A percentile compares a stretch with the other conserved stretches of the same genome.
Evolutionary conservation across 2,113 vertebrate genomes (phyloP).

Genomic region (Rhinoderma darwinii): DNA sequence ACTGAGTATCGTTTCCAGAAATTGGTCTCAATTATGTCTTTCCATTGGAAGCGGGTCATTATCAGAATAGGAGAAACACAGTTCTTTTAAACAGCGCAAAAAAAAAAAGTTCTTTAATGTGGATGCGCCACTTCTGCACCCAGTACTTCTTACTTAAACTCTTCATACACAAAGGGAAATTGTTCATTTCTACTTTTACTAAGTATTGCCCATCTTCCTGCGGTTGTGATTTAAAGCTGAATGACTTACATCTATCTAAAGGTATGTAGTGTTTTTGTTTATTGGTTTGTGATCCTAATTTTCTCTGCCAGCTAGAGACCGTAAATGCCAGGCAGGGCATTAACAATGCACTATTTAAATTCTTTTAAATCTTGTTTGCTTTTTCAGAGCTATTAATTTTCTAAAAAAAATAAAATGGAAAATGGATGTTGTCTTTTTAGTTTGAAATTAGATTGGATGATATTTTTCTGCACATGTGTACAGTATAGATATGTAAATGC

Average conservation of each 20-base stretch:
- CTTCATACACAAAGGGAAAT: conserved; percentile 48
- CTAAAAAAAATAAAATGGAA: conserved; percentile 58
- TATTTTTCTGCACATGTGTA: conserved; percentile 73
- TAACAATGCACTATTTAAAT: conserved; percentile 63
- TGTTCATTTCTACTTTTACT: conserved; percentile 49
- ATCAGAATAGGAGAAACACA: conserved; percentile 66
- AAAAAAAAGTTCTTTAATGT: conserved; percentile 48
- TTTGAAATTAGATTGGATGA: conserved; percentile 68
- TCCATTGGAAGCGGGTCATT: conserved; percentile 62
- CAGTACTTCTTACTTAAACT: background rate
- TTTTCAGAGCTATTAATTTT: conserved; percentile 71
- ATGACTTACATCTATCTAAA: conserved; percentile 64
- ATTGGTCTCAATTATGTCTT: conserved; percentile 70
- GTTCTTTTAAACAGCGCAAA: conserved; percentile 61
- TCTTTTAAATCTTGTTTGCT: conserved; percentile 51
- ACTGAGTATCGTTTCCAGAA: conserved; percentile 73
- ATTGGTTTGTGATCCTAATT: conserved; percentile 58
- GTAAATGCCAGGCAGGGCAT: conserved; percentile 64
- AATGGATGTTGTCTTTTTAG: conserved; percentile 73
- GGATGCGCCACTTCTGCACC: conserved; percentile 6
- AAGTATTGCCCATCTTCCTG: conserved; percentile 55
- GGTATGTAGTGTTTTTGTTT: conserved; percentile 32
- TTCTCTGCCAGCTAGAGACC: conserved; percentile 69
- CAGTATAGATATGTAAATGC: conserved; percentile 69
- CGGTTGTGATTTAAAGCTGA: conserved; percentile 60